Conservation (phyloP, 2,797 vertebrate species). For the Ctenochaetus hawaiiensis region DNA sequence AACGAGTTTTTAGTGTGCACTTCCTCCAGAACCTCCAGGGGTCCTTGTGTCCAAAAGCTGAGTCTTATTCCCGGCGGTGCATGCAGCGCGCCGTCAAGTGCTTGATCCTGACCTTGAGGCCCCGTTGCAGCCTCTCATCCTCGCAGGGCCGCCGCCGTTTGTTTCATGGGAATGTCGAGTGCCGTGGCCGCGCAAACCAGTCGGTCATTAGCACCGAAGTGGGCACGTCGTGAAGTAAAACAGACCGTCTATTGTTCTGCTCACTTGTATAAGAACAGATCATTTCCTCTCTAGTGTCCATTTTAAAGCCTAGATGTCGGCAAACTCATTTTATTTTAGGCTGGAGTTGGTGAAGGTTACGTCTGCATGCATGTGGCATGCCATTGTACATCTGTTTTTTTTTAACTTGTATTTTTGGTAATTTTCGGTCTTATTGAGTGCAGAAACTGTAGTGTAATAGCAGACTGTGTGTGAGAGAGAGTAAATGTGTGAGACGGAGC, state of each 20-base stretch:
- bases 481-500: background rate
- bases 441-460: no score
- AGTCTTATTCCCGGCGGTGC: background rate
- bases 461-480: background rate
- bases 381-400: constrained; percentile 19
- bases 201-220: constrained; percentile 15
- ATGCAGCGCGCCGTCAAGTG: constrained; percentile 5
- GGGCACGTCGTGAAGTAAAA: constrained; percentile 1
- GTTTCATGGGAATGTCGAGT: constrained; percentile 48
- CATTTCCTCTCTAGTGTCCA: constrained; percentile 5
- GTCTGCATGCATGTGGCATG: constrained; percentile 15
- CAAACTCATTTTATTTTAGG: no score
- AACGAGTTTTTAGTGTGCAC: background rate
- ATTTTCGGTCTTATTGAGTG: no score
- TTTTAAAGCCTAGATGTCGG: background rate
- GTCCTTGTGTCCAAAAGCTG: background rate
- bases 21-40: background rate
- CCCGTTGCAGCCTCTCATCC: constrained; percentile 36
- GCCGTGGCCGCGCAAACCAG: constrained; percentile 1
- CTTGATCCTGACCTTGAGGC: constrained; percentile 48
- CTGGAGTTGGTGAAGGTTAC: constrained; percentile 11
- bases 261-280: background rate
- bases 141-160: constrained; percentile 16
- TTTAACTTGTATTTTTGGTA: background rate
- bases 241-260: background rate